These are phyloP conservation scores for Megalopta genalis DNA, from an alignment of 1,140 invertebrate genomes.

Conservation along the genomic window DNA sequence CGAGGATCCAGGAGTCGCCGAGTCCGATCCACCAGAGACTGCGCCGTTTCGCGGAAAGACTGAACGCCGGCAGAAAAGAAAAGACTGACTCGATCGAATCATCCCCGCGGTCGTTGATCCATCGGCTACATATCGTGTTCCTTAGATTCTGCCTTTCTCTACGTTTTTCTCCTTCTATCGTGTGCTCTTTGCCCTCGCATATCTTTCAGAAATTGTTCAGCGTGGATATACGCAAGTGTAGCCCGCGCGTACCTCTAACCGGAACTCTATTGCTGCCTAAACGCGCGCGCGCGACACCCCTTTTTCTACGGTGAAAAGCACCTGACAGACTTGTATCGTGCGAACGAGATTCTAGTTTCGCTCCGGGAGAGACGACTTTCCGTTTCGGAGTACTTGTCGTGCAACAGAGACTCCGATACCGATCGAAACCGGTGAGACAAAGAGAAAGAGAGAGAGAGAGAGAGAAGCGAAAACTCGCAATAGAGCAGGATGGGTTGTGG, in stretches of 20 bases:
- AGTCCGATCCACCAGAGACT: neutral
- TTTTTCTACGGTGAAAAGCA: neutral
- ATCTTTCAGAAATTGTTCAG: neutral
- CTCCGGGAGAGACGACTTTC: neutral
- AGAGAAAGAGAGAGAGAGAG: neutral
- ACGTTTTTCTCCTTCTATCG: neutral
- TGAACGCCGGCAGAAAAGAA: neutral
- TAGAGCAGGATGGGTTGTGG: slow-evolving; percentile 81
- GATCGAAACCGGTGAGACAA: neutral
- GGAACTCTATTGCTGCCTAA: slow-evolving; percentile 19
- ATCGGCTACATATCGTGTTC: neutral
- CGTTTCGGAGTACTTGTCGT: neutral
- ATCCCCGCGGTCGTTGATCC: no score
- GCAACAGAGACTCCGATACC: neutral
- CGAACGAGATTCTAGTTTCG: no score
- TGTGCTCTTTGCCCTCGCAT: neutral
- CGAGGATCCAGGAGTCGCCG: no score
- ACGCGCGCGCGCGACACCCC: neutral
- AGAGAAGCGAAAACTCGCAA: slow-evolving; percentile 41
- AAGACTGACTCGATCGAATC: no score
- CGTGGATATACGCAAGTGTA: neutral
- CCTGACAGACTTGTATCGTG: no score
- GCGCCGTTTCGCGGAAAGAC: neutral
- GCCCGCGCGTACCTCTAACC: neutral
- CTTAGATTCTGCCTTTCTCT: neutral